These are phyloP conservation scores for Stichopus horrens DNA, from an alignment of 53 echinoderm and acorn worm genomes.

Conservation along the genomic window DNA sequence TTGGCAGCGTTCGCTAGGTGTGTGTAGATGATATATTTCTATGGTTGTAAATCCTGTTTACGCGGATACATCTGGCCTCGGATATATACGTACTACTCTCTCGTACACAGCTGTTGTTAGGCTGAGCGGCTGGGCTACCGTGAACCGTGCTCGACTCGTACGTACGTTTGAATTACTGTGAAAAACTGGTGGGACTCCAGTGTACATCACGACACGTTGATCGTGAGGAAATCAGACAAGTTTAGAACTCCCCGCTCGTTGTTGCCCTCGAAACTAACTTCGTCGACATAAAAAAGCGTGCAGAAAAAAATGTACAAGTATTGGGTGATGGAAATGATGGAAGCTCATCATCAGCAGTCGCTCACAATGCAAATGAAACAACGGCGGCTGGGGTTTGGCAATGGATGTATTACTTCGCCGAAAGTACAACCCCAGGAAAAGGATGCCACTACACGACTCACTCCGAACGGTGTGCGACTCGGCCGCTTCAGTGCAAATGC, in stretches of 20 bases:
- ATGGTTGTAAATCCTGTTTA: too few relatives aligned
- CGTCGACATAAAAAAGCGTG: not conserved
- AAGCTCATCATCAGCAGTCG: conserved; percentile 49
- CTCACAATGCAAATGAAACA: conserved; percentile 35
- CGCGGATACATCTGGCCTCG: too few relatives aligned
- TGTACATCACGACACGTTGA: too few relatives aligned
- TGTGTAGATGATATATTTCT: too few relatives aligned
- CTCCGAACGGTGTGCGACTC: conserved; percentile 6
- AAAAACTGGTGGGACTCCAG: too few relatives aligned
- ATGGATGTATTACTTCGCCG: not conserved
- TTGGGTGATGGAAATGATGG: conserved; percentile 53
- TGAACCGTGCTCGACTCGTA: too few relatives aligned
- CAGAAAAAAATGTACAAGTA: conserved; percentile 45
- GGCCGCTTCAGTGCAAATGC: not conserved
- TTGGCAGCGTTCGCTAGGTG: not conserved
- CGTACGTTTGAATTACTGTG: too few relatives aligned
- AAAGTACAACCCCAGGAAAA: not conserved
- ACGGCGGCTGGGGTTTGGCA: not conserved
- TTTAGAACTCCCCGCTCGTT: too few relatives aligned
- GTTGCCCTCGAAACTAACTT: too few relatives aligned
- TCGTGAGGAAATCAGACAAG: too few relatives aligned
- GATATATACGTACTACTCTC: not conserved
- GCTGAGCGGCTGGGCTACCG: too few relatives aligned
- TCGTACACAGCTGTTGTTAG: not conserved
- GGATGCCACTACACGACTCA: not conserved